These are phyloP conservation scores for Drosophila tristis DNA, from an alignment of 1,140 invertebrate genomes.

Conservation along the genomic window DNA sequence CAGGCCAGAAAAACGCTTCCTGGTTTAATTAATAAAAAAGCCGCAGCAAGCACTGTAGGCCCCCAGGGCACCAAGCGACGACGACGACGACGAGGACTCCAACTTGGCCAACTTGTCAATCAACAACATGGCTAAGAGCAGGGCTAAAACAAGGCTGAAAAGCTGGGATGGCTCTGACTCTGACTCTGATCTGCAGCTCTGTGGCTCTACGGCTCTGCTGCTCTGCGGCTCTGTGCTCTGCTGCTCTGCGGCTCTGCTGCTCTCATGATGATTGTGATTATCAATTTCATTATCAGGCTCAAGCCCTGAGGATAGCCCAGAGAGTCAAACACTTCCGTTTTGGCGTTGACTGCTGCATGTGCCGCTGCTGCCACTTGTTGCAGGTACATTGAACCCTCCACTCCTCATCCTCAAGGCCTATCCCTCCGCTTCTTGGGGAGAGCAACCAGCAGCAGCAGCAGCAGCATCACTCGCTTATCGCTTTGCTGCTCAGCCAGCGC, in stretches of 20 bases:
- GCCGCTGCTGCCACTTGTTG: conserved; percentile 1
- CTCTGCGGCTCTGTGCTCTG: conserved; percentile 2
- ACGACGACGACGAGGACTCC: background rate
- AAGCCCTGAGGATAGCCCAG: conserved; percentile 20
- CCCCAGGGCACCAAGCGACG: background rate
- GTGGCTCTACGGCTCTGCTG: conserved; percentile 29
- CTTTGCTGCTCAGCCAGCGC: conserved; percentile 67
- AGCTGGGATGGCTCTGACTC: conserved; percentile 23
- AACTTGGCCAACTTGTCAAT: conserved; percentile 62
- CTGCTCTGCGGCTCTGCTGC: no score
- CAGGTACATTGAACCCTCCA: conserved; percentile 52
- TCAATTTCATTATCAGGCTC: conserved; percentile 55
- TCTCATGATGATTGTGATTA: conserved; percentile 65
- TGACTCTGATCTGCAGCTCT: background rate
- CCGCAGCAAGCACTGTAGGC: background rate
- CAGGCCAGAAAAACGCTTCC: conserved; percentile 58
- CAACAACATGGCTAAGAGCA: conserved; percentile 60
- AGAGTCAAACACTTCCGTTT: conserved; percentile 71
- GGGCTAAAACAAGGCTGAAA: background rate
- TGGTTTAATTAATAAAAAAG: conserved; percentile 75
- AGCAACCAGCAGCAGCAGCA: background rate
- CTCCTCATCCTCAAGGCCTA: conserved; percentile 21
- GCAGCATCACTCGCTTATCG: conserved; percentile 58
- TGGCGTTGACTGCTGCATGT: background rate
- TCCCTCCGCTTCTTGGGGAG: conserved; percentile 1